Evolutionary conservation across 2,113 vertebrate species (phyloP), one percentile per base, ranked within the genome.

Genomic region (Microtus pennsylvanicus): DNA sequence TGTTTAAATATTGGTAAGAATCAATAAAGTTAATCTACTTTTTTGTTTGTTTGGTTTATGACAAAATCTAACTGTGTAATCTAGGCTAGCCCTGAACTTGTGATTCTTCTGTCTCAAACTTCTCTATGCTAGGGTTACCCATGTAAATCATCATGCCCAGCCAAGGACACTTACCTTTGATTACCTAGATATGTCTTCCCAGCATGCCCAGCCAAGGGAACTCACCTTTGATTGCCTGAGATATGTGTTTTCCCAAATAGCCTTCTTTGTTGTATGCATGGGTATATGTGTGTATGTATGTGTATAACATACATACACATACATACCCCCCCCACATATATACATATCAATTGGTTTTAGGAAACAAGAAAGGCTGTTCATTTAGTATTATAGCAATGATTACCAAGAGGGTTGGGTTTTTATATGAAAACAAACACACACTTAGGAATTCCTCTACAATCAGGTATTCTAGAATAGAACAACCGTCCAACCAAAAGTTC

Each of bases 291-390:
- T 47, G 47, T 47, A 47, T 47, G 45, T 47, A 42, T 42, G 38
- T 42, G 38, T 42, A 42, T 42, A 42, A 42, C 38, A 42, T 42
- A 3, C 38, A 42, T 42, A 42, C 38, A 42, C 42, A 42, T 42
- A 42, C 42, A 42, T 42, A 42, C 45, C 45, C 45, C 45, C 45
- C 45, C 45, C 47, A 47, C 47, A 55, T 0, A 55, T 5, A 55
- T 5, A 55, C 16, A 52, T 74, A 33, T 70, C 38, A 81, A 70
- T 93, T 91, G 96, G 14, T 77, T 93, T 89, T 82, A 91, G 33
- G n/a, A 91, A 86, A n/a, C 5, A 21, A 89, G 38, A 80, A n/a
- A 85, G 61, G 38, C 35, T 77, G 1, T 70, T 82, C 30, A 42
- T 91, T 85, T 81, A 88, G 42, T 89, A 63, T 70, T 47, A 78